These are phyloP conservation scores for Darevskia nairensis DNA, from an alignment of 2,797 vertebrate species.

Conservation along the genomic window DNA sequence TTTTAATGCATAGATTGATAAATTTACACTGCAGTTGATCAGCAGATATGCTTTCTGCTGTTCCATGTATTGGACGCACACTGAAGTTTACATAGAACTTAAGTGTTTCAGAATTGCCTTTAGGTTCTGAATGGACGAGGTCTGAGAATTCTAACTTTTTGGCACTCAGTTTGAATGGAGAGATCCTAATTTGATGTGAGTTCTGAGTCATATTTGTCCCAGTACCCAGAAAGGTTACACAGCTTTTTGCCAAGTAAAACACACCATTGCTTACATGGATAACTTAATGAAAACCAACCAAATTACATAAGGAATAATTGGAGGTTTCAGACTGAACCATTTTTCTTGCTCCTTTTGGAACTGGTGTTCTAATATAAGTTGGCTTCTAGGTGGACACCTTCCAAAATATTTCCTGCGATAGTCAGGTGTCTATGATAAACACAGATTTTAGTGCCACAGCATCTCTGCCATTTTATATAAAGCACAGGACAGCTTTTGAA, in stretches of 20 bases:
- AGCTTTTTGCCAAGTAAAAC: constrained; percentile 65
- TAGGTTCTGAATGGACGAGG: background rate
- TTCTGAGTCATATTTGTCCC: constrained; percentile 59
- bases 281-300: constrained; percentile 54
- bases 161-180: constrained; percentile 31
- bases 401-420: constrained; percentile 52
- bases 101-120: background rate
- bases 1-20: background rate
- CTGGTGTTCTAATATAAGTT: constrained; percentile 47
- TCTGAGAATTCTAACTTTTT: background rate
- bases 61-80: background rate
- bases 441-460: constrained; percentile 33
- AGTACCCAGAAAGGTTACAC: constrained; percentile 46
- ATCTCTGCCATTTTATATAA: background rate
- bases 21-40: background rate
- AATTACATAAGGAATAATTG: constrained; percentile 59
- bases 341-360: constrained; percentile 59
- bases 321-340: constrained; percentile 60
- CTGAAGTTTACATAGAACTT: background rate
- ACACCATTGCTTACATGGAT: constrained; percentile 67
- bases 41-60: background rate
- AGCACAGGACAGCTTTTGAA: constrained; percentile 26
- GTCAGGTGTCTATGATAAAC: constrained; percentile 18
- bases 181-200: constrained; percentile 50
- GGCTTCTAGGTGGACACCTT: constrained; percentile 48